Evolutionary conservation across 1,140 invertebrate genomes (phyloP).

Genomic region (Hypothenemus hampei): DNA sequence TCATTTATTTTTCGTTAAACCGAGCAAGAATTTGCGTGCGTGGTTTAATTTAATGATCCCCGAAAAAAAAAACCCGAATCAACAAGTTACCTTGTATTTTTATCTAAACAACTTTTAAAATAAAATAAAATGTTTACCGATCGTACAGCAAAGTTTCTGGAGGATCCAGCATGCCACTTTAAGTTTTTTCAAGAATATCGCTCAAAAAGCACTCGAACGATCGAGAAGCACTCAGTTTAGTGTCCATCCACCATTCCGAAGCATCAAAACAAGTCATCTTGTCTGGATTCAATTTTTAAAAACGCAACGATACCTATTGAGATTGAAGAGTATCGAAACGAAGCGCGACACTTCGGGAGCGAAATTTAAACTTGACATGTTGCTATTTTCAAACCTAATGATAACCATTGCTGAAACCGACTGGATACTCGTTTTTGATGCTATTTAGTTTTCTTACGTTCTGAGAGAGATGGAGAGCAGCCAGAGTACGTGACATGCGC

Average conservation of each 20-base stretch:
- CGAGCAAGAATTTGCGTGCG: no score
- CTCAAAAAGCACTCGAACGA: conserved; percentile 9
- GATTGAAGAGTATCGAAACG: conserved; percentile 4
- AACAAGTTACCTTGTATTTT: conserved; percentile 8
- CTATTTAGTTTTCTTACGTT: neutral
- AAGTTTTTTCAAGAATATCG: conserved; percentile 9
- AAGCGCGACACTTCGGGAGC: neutral
- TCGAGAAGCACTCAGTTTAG: conserved; percentile 3
- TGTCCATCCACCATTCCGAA: conserved; percentile 1
- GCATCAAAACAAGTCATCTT: conserved; percentile 11
- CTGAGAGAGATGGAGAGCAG: neutral
- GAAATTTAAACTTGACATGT: conserved; percentile 1
- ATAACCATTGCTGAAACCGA: conserved; percentile 19
- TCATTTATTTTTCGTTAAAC: no score
- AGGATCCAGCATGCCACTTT: neutral
- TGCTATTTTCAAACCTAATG: conserved; percentile 6
- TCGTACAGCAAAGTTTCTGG: conserved; percentile 1
- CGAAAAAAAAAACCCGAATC: neutral
- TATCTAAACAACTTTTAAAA: neutral
- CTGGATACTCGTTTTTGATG: conserved; percentile 7
- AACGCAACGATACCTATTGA: neutral
- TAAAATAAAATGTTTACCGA: conserved; percentile 1
- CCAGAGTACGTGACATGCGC: conserved; percentile 14
- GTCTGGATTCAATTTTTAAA: neutral
- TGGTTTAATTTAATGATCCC: neutral